phyloP scores from a whole-genome alignment of 2,113 vertebrate species.

The Pitta sordida region DNA sequence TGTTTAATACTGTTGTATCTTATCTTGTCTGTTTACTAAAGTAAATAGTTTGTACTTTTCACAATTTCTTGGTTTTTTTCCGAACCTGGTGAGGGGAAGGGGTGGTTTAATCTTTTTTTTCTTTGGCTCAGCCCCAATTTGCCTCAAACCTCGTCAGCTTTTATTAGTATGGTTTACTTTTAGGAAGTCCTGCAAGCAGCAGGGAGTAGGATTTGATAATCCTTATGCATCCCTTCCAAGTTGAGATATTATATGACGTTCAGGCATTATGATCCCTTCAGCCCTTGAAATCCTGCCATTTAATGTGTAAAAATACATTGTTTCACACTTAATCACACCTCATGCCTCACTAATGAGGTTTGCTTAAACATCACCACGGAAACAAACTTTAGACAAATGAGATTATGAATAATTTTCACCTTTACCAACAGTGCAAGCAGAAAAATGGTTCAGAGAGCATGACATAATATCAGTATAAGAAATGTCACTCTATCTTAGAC shows the following conservation, averaged over 20 bases:
- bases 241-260: neutral
- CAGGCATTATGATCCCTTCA: neutral
- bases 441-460: neutral
- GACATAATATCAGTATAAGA: neutral
- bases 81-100: too few species aligned
- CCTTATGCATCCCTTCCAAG: neutral
- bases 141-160: too few species aligned
- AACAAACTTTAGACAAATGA: neutral
- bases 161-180: neutral
- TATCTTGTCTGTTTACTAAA: too few species aligned
- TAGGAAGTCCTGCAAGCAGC: neutral
- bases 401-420: neutral
- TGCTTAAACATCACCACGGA: neutral
- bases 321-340: neutral
- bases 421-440: neutral
- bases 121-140: too few species aligned
- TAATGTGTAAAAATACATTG: neutral
- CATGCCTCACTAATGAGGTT: neutral
- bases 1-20: too few species aligned
- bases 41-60: too few species aligned
- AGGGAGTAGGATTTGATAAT: neutral
- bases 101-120: too few species aligned
- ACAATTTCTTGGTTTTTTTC: too few species aligned
- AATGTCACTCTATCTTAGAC: slow-evolving; percentile 7
- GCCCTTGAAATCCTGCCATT: neutral